Conservation (phyloP, 2,888 invertebrate genomes). For the Dynastes grantii region DNA sequence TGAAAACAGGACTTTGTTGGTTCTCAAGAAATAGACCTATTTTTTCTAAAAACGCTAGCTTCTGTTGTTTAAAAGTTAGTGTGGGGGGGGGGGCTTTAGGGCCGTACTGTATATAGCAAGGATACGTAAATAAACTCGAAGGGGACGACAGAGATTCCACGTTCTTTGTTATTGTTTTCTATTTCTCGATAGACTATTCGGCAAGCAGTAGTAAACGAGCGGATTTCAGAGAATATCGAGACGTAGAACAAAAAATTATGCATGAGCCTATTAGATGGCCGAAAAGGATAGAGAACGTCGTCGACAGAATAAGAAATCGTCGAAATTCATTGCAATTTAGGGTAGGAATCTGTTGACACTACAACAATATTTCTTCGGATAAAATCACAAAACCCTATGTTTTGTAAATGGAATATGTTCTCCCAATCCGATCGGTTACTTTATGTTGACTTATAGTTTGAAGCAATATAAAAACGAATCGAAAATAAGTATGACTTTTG, state of each 20-base stretch:
- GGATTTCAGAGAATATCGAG: conserved; percentile 17
- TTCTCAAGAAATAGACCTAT: no score
- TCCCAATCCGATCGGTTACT: not conserved
- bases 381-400: no score
- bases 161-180: conserved; percentile 28
- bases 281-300: conserved; percentile 19
- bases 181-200: conserved; percentile 17
- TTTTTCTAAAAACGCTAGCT: no score
- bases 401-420: conserved; percentile 10
- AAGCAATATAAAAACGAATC: no score
- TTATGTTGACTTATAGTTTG: not conserved
- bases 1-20: no score
- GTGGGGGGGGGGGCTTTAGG: no score
- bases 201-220: conserved; percentile 19
- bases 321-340: conserved; percentile 21
- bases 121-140: not conserved
- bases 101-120: no score
- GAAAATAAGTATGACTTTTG: no score
- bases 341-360: not conserved
- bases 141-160: not conserved
- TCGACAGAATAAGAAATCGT: conserved; percentile 40
- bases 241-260: conserved; percentile 42
- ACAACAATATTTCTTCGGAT: not conserved
- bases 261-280: conserved; percentile 32
- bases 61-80: no score